These are phyloP conservation scores for Pissodes strobi DNA, from an alignment of 1,140 invertebrate genomes.

Conservation along the genomic window DNA sequence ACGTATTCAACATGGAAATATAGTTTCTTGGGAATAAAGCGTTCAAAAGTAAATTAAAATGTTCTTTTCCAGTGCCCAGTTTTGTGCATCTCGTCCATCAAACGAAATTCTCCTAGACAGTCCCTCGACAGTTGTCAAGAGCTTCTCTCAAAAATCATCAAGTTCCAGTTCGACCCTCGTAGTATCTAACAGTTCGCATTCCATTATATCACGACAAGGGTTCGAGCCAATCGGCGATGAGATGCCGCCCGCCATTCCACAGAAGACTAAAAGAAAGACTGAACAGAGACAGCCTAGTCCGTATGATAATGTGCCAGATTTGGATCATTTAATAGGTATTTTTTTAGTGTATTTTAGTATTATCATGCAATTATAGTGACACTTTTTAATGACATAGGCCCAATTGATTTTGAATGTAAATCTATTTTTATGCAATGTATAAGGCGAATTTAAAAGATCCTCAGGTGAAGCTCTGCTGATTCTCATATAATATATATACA, in stretches of 20 bases:
- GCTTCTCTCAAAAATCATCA: slow-evolving; percentile 25
- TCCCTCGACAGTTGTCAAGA: slow-evolving; percentile 17
- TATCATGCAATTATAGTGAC: no score
- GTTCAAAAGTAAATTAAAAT: no score
- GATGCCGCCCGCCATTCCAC: slow-evolving; percentile 69
- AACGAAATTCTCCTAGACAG: slow-evolving; percentile 19
- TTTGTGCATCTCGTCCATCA: slow-evolving; percentile 20
- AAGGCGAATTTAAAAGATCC: no score
- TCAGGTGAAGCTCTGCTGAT: no score
- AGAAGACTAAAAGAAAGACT: slow-evolving; percentile 63
- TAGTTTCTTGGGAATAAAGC: no score
- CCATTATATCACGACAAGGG: slow-evolving; percentile 10
- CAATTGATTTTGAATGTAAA: no score
- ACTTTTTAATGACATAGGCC: no score
- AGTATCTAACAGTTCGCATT: slow-evolving; percentile 31
- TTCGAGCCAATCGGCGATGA: slow-evolving; percentile 46
- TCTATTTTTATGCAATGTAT: no score
- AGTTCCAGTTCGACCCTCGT: slow-evolving; percentile 44
- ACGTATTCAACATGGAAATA: no score
- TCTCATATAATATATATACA: no score
- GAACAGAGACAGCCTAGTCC: slow-evolving; percentile 68
- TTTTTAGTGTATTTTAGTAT: no score
- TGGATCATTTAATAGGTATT: slow-evolving; percentile 31
- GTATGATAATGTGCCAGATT: slow-evolving; percentile 73
- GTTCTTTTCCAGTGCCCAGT: slow-evolving; percentile 29